A percentile compares a stretch with the other conserved stretches of the same genome.
These are phyloP conservation scores for Cepaea nemoralis DNA, from an alignment of 1,140 invertebrate species.

Conservation along the genomic window DNA sequence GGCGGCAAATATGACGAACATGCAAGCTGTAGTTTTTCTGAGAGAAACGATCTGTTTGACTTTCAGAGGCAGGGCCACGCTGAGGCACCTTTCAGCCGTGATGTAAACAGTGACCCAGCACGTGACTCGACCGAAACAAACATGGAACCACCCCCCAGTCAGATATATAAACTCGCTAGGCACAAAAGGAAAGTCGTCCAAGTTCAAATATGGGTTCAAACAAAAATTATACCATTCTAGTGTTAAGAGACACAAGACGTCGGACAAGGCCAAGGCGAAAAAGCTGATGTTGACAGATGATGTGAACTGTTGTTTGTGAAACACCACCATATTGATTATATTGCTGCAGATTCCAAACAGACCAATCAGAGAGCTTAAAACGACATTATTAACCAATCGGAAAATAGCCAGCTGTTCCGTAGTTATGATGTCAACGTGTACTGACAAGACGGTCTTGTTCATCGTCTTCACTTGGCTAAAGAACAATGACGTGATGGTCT, in stretches of 20 bases:
- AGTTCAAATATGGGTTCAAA: background rate
- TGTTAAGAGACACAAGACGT: background rate
- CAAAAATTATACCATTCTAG: background rate
- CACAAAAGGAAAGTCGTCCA: background rate
- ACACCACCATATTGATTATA: background rate
- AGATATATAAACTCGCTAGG: background rate
- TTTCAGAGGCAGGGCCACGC: slow-evolving; percentile 9
- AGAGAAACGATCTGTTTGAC: slow-evolving; percentile 27
- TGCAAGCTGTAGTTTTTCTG: background rate
- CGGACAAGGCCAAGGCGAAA: slow-evolving; percentile 7
- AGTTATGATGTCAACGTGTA: background rate
- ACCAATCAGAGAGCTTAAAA: background rate
- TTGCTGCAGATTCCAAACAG: slow-evolving; percentile 7
- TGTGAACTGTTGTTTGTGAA: background rate
- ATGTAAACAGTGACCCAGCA: slow-evolving; percentile 21
- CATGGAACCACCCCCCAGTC: background rate
- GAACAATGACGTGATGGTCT: too few species aligned
- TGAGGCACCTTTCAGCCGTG: slow-evolving; percentile 8
- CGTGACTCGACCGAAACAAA: background rate
- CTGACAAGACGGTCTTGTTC: too few species aligned
- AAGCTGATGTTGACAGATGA: slow-evolving; percentile 12
- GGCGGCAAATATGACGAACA: background rate
- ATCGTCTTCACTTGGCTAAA: too few species aligned
- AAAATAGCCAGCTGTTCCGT: background rate
- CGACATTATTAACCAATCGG: background rate